Conservation (phyloP, 2,888 invertebrate species). For the Hoplodrina blanda region DNA sequence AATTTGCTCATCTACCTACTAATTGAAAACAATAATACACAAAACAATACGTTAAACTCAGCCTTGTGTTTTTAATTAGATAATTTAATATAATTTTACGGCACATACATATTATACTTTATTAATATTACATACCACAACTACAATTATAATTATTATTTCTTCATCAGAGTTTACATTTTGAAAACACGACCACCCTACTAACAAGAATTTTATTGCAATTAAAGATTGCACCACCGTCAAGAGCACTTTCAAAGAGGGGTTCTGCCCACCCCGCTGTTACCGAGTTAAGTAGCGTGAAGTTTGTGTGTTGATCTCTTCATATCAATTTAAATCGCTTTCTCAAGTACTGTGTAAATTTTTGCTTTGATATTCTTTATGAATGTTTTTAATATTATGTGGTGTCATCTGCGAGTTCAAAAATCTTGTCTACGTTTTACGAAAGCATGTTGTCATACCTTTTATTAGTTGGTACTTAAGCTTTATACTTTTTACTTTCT, state of each 20-base stretch:
- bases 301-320: slow-evolving; percentile 63
- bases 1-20: not conserved
- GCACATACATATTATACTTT: too few relatives aligned
- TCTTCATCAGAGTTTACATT: not conserved
- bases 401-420: not conserved
- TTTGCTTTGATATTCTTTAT: slow-evolving; percentile 42
- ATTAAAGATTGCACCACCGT: slow-evolving; percentile 47
- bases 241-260: slow-evolving; percentile 39
- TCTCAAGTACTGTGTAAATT: slow-evolving; percentile 52
- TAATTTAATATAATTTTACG: too few relatives aligned
- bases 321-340: slow-evolving; percentile 61
- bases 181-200: slow-evolving; percentile 1
- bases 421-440: not conserved
- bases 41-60: too few relatives aligned
- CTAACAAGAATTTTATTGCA: slow-evolving; percentile 20
- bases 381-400: slow-evolving; percentile 9
- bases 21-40: too few relatives aligned
- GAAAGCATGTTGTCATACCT: too few relatives aligned
- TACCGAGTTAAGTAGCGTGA: slow-evolving; percentile 58
- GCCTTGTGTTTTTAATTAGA: too few relatives aligned
- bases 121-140: not conserved
- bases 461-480: too few relatives aligned
- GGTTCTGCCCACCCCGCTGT: slow-evolving; percentile 45
- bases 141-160: not conserved
- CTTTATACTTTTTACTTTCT: too few relatives aligned